Evolutionary conservation across 2,888 invertebrate genomes (phyloP), one percentile per base, ranked within the genome.

Genomic region (Subacronicta megacephala): DNA sequence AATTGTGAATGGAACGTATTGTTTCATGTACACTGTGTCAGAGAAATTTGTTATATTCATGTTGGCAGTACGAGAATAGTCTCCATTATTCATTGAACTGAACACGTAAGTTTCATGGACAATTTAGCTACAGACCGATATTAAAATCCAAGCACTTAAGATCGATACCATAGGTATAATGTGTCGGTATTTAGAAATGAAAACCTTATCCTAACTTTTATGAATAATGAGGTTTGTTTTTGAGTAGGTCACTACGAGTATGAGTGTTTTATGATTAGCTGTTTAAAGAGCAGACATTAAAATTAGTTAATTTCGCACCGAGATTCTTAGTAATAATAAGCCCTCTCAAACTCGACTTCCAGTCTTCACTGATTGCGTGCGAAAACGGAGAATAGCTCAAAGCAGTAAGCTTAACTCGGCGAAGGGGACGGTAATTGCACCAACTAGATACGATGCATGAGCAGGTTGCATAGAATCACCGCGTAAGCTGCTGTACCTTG

Each of bases 371-470:
- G 38, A 36, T 44, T 44, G 88, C 86, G 85, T 91, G 89, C 87
- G 87, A 90, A 90, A 88, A 87, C 85, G 81, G 81, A 82, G 84
- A 83, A 83, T 83, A 82, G 82, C 83, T 76, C 65, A 72, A 61
- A 75, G 88, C 80, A 80, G 80, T 81, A 73, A 82, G 82, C 80
- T 85, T 81, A 83, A 76, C 81, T 71, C 66, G 69, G 69, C 36
- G 17, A 17, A 45, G 49, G 58, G 41, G 38, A 44, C 44, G 75
- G 84, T 90, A 90, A 91, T 90, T 90, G 89, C 82, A 80, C 77
- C 62, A 72, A 72, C 75, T 72, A 77, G 74, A 78, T 55, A 40
- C 35, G 46, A 75, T 72, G 80, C 53, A 53, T n/a, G 44, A 43
- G 20, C 77, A 78, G 79, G 77, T 82, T 85, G 78, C 82, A 86